Evolutionary conservation across 2,113 vertebrate genomes (phyloP).

Genomic region (Oceanites oceanicus): DNA sequence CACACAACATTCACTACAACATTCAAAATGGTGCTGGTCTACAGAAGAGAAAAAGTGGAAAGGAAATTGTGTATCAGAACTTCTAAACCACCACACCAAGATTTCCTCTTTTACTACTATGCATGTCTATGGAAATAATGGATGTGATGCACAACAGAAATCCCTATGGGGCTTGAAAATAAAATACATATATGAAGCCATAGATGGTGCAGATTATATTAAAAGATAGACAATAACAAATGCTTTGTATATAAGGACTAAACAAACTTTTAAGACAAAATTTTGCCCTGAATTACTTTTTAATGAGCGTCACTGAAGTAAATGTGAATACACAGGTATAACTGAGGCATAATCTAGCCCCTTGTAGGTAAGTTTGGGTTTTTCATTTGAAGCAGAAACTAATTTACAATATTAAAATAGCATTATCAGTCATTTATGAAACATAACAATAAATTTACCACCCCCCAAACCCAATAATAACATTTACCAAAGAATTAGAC

Average conservation of each 20-base stretch:
- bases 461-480: not conserved
- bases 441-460: not conserved
- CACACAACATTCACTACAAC: not conserved
- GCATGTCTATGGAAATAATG: not conserved
- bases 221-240: not conserved
- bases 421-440: not conserved
- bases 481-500: not conserved
- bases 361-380: not conserved
- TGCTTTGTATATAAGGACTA: not conserved
- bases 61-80: not conserved
- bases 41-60: not conserved
- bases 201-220: not conserved
- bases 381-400: not conserved
- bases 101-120: not conserved
- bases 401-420: constrained; percentile 10
- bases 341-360: not conserved
- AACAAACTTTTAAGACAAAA: not conserved
- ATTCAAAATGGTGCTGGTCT: not conserved
- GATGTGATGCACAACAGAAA: not conserved
- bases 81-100: not conserved
- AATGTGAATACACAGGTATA: not conserved
- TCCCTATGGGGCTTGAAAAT: not conserved
- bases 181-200: not conserved
- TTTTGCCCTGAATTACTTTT: not conserved
- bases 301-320: not conserved